Conservation (phyloP, 2,113 vertebrate genomes). For the Odobenus rosmarus region DNA sequence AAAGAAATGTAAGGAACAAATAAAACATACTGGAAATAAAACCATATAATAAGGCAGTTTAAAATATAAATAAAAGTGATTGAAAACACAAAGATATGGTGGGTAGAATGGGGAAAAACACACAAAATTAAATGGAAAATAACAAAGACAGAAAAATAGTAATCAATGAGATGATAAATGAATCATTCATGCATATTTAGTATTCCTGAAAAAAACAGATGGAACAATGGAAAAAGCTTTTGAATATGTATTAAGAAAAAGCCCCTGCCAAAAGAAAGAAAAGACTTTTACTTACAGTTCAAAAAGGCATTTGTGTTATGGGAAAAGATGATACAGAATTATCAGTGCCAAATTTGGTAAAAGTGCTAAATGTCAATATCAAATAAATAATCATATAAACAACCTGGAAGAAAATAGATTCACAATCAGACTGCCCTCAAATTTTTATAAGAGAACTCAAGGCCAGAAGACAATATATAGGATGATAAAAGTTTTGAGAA, state of each 20-base stretch:
- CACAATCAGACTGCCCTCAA: not conserved
- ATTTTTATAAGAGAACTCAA: not conserved
- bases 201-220: not conserved
- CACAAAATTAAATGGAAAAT: not conserved
- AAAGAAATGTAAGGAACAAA: not conserved
- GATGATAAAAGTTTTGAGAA: not conserved
- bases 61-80: not conserved
- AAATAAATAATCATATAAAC: constrained; percentile 12
- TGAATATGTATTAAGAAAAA: not conserved
- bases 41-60: not conserved
- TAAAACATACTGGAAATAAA: not conserved
- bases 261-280: not conserved
- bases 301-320: not conserved
- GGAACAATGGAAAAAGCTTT: not conserved
- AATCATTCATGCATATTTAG: not conserved
- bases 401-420: not conserved
- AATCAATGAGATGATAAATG: not conserved
- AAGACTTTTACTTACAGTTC: not conserved
- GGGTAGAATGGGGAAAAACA: not conserved
- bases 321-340: not conserved
- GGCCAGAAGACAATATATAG: not conserved
- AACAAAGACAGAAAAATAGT: not conserved
- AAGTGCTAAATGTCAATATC: not conserved
- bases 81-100: not conserved
- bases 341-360: not conserved